Evolutionary conservation across 2,888 invertebrate species (phyloP), one percentile per base, ranked within the genome.

Genomic region (Microctonus hyperodae): DNA sequence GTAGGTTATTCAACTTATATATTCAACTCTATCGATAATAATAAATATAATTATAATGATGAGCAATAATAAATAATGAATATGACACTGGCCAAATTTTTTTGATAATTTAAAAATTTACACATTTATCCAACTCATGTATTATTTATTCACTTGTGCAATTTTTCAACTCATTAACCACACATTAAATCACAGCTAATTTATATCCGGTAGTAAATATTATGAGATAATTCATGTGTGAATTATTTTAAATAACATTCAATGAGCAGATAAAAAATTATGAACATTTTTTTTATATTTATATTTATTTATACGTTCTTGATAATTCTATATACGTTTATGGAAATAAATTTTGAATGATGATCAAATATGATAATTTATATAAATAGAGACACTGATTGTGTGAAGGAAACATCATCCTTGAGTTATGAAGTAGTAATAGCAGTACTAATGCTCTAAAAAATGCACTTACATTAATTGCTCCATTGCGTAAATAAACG

Each of bases 381-480:
- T 16, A n/a, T n/a, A 9, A 44, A 44, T 6, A 4, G 44, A 7
- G 16, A 16, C 16, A 5, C 7, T 16, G 37, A 44, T 20, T 16
- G 1, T 20, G 16, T 44, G 16, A n/a, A n/a, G n/a, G n/a, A 16
- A 44, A 44, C 20, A 44, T 20, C 16, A 5, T 20, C 1, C 5
- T n/a, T n/a, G n/a, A 44, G 16, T 44, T 7, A 16, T 16, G 44
- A 20, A 16, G 3, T 37, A 44, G n/a, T 44, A n/a, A 28, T 28
- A 28, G 7, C 44, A 16, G n/a, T n/a, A n/a, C n/a, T n/a, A 20
- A 20, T 44, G 16, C 16, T 16, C 4, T 20, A 3, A 44, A 20
- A 44, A 44, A 44, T 44, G n/a, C 44, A 44, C 44, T 44, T 44
- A 44, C 44, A 44, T 44, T 44, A n/a, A 44, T 44, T 44, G 16